A percentile compares a stretch with the other conserved stretches of the same genome.
Conservation (phyloP, 2,797 vertebrate genomes). For the Anolis apletophallus region DNA sequence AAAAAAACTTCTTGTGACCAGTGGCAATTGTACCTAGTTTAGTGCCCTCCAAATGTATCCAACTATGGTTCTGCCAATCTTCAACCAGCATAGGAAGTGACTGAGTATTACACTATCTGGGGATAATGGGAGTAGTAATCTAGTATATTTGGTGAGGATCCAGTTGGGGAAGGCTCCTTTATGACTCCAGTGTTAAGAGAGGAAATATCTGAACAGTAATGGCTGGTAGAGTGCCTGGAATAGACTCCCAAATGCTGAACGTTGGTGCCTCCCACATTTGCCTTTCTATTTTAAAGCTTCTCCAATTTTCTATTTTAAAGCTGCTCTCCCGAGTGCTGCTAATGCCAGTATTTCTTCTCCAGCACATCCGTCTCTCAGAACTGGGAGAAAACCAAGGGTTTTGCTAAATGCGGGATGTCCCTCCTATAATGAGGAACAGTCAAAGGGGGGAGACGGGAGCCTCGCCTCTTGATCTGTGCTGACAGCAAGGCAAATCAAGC, state of each 20-base stretch:
- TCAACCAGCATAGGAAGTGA: not conserved
- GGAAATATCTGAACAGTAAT: not conserved
- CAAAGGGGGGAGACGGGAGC: not conserved
- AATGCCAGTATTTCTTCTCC: not conserved
- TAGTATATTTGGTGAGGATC: not conserved
- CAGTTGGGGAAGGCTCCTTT: not conserved
- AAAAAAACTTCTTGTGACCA: not conserved
- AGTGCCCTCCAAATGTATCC: not conserved
- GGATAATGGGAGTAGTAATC: not conserved
- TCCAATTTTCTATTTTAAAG: constrained; percentile 30
- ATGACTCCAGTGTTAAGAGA: not conserved
- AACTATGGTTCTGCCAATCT: not conserved
- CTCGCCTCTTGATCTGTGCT: not conserved
- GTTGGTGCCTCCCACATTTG: constrained; percentile 22
- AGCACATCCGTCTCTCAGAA: not conserved
- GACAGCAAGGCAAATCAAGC: constrained; percentile 8
- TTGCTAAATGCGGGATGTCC: not conserved
- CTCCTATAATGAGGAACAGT: constrained; percentile 1
- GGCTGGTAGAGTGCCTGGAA: constrained; percentile 1
- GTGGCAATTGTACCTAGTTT: not conserved
- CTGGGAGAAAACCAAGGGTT: not conserved
- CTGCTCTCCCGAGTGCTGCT: not conserved
- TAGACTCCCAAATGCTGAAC: not conserved
- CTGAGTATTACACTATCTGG: not conserved
- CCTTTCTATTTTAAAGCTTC: constrained; percentile 30